phyloP scores from a whole-genome alignment of 2,888 invertebrate species.

The Apeira syringaria region DNA sequence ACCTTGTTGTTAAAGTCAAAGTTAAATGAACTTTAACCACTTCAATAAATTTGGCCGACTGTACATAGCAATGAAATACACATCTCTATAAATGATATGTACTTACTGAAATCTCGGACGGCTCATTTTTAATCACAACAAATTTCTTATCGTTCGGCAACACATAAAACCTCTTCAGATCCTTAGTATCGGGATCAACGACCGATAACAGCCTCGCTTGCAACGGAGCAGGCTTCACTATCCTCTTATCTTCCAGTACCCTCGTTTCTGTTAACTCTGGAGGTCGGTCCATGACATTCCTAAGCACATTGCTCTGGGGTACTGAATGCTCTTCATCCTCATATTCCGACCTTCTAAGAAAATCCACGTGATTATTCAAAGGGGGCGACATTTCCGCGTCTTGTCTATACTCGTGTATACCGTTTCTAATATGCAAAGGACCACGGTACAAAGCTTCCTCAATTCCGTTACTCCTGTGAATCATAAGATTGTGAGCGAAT shows the following conservation, averaged over 20 bases:
- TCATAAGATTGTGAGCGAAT: conserved; percentile 65
- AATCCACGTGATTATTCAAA: conserved; percentile 57
- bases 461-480: conserved; percentile 69
- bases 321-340: conserved; percentile 65
- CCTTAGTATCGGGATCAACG: conserved; percentile 61
- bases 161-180: conserved; percentile 67
- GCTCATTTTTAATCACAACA: conserved; percentile 86
- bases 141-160: conserved; percentile 85
- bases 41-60: too few species aligned
- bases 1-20: too few species aligned
- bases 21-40: too few species aligned
- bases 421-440: conserved; percentile 56
- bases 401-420: conserved; percentile 65
- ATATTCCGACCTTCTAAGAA: conserved; percentile 65
- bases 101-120: conserved; percentile 74
- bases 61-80: background rate
- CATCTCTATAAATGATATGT: background rate
- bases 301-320: conserved; percentile 52
- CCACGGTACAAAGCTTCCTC: conserved; percentile 54
- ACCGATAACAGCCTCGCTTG: conserved; percentile 67
- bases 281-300: conserved; percentile 55
- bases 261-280: conserved; percentile 64
- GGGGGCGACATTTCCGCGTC: conserved; percentile 60
- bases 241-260: conserved; percentile 61
- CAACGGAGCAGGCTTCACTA: conserved; percentile 71